Evolutionary conservation across 2,888 invertebrate species (phyloP).

Genomic region (Chalcis sispes): DNA sequence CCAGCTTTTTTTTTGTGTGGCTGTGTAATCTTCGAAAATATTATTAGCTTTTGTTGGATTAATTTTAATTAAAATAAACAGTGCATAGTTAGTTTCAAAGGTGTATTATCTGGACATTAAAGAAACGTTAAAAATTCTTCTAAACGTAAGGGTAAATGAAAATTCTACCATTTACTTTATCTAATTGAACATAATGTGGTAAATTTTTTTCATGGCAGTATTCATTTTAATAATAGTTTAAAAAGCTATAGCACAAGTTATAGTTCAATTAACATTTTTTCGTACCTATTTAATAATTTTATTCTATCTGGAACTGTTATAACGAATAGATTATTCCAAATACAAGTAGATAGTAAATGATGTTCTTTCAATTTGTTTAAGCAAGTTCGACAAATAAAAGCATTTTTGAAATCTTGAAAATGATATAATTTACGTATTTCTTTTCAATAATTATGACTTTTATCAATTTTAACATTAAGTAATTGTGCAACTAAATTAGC

Average conservation of each 20-base stretch:
- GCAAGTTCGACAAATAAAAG: slow-evolving; percentile 56
- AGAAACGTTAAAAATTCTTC: slow-evolving; percentile 68
- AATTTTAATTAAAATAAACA: slow-evolving; percentile 66
- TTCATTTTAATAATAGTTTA: slow-evolving; percentile 66
- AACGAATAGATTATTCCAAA: slow-evolving; percentile 62
- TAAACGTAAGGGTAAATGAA: slow-evolving; percentile 68
- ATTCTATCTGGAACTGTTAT: slow-evolving; percentile 56
- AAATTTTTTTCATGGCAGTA: slow-evolving; percentile 66
- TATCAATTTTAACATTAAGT: slow-evolving; percentile 8
- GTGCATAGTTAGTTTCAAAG: slow-evolving; percentile 65
- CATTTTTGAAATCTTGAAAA: background rate
- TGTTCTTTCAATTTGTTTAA: slow-evolving; percentile 57
- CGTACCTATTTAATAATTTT: slow-evolving; percentile 57
- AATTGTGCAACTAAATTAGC: slow-evolving; percentile 3
- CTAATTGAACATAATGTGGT: slow-evolving; percentile 60
- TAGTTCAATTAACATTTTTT: slow-evolving; percentile 65
- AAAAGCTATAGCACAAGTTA: slow-evolving; percentile 70
- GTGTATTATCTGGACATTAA: slow-evolving; percentile 64
- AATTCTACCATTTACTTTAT: slow-evolving; percentile 63
- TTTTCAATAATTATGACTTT: slow-evolving; percentile 26
- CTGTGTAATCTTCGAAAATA: slow-evolving; percentile 65
- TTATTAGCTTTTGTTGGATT: slow-evolving; percentile 64
- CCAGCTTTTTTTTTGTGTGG: slow-evolving; percentile 66
- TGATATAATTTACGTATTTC: slow-evolving; percentile 38
- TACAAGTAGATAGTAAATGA: slow-evolving; percentile 61